Base-by-base conservation (phyloP, 1,140 invertebrate species). In the Nylanderia fulva region DNA sequence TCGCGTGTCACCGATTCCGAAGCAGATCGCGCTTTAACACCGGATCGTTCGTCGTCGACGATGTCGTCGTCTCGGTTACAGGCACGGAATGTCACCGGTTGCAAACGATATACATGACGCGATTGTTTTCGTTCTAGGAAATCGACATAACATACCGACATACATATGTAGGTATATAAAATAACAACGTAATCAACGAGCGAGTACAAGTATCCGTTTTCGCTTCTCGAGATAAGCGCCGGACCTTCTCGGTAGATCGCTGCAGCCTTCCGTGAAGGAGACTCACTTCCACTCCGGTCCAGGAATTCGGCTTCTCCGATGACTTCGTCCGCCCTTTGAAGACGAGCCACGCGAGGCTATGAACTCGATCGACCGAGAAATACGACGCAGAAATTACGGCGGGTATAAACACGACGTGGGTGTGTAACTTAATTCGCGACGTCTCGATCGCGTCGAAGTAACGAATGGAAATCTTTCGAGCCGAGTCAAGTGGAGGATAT, bases 101-200 rank as follows among this genome's bases (percentile, higher is more conserved):
- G 48, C 61, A 33, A n/a, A 71, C 33, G 77, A 80, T 56, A 33
- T 33, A 56, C 64, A 64, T 45, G 48, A 45, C 52, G 24, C 36
- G 77, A 80, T 80, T 80, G 77, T 80, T 71, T 79, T 69, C 77
- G 64, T 80, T 80, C 77, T 36, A 45, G 27, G 77, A 80, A 80
- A 56, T 80, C 61, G 18, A 18, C 24, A n/a, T 21, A 21, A 56
- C 24, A 36, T 56, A 69, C 48, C n/a, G 52, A 29, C 64, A 48
- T 18, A 48, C 18, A 45, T 42, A n/a, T n/a, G n/a, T n/a, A n/a
- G n/a, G n/a, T n/a, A n/a, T n/a, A n/a, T n/a, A n/a, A 69, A 80
- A 36, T 52, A 63, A 52, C 29, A 52, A 54, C 13, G 18, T 56
- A 69, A 71, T 42, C 77, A 63, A 63, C 75, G 61, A n/a, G n/a